Conservation (phyloP, 2,113 vertebrate species). For the Gallinago jamesoni region DNA sequence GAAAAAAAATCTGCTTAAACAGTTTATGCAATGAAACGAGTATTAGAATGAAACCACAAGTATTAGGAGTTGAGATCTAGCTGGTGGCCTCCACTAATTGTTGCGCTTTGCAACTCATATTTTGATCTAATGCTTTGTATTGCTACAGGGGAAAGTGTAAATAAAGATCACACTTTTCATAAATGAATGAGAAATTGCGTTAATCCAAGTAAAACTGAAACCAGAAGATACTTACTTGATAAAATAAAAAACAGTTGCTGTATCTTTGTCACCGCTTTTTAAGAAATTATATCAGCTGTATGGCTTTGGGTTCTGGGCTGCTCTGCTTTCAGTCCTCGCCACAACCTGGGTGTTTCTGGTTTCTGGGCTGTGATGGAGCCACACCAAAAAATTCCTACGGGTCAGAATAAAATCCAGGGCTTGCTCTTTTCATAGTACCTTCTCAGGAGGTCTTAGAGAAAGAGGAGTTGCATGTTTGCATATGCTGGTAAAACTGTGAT, state of each 20-base stretch:
- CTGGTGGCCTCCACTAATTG: neutral
- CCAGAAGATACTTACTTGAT: neutral
- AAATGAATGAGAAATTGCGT: neutral
- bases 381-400: too few species aligned
- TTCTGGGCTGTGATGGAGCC: rapidly evolving
- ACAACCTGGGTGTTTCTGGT: rapidly evolving
- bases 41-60: neutral
- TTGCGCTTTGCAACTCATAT: neutral
- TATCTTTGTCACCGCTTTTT: neutral
- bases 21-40: too few species aligned
- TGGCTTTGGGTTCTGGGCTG: neutral
- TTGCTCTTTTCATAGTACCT: neutral
- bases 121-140: neutral
- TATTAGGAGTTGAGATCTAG: neutral
- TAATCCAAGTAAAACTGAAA: neutral
- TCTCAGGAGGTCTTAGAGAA: neutral
- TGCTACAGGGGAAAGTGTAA: neutral
- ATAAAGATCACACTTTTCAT: neutral
- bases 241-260: neutral
- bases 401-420: neutral
- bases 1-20: neutral
- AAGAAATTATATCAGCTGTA: rapidly evolving
- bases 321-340: neutral
- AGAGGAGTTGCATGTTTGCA: neutral
- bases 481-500: neutral